Conservation (phyloP, 1,140 invertebrate genomes). For the Coboldia fuscipes region DNA sequence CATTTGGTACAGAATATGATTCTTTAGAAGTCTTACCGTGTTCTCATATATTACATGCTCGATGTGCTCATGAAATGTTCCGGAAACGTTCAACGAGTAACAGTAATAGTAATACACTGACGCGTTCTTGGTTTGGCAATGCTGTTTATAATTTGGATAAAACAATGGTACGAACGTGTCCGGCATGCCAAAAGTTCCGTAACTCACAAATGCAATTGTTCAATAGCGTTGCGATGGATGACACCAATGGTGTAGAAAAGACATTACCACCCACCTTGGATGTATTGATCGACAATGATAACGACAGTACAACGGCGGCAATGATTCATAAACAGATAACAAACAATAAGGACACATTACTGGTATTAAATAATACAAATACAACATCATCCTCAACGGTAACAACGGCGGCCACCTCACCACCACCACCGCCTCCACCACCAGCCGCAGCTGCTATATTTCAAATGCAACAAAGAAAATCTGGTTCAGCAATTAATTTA, state of each 20-base stretch:
- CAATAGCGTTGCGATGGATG: slow-evolving; percentile 4
- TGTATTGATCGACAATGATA: not conserved
- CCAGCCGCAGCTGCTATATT: no score
- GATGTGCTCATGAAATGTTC: slow-evolving; percentile 47
- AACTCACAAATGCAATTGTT: slow-evolving; percentile 28
- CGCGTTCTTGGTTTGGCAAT: no score
- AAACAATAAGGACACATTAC: not conserved
- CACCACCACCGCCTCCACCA: no score
- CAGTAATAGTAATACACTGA: no score
- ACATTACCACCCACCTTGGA: slow-evolving; percentile 1
- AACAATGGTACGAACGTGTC: slow-evolving; percentile 27
- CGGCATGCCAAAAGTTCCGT: slow-evolving; percentile 38
- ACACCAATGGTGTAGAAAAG: not conserved
- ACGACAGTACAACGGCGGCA: slow-evolving; percentile 7
- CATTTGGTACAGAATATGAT: slow-evolving; percentile 49
- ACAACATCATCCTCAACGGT: not conserved
- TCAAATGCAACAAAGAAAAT: no score
- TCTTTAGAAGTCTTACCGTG: slow-evolving; percentile 58
- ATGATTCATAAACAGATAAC: slow-evolving; percentile 2
- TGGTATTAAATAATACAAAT: no score
- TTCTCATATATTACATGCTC: slow-evolving; percentile 63
- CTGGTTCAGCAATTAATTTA: no score
- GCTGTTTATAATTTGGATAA: no score
- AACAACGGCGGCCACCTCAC: no score
- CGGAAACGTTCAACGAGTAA: slow-evolving; percentile 36